A percentile compares a stretch with the other conserved stretches of the same genome.
These are phyloP conservation scores for Cuculus canorus DNA, from an alignment of 2,797 vertebrate genomes.

Conservation along the genomic window DNA sequence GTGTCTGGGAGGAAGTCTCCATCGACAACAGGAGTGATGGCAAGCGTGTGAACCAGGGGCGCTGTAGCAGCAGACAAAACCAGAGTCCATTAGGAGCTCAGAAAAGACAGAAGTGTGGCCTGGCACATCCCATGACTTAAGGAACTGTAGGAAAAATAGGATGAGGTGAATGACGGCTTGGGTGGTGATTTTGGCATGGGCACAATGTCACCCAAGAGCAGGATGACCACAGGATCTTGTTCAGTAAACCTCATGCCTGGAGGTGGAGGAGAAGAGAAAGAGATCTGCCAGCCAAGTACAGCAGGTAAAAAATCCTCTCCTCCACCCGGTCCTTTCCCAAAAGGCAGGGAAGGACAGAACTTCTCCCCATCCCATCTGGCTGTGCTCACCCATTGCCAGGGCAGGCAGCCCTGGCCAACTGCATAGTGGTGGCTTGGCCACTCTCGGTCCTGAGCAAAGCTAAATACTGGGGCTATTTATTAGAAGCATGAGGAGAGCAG, in stretches of 20 bases:
- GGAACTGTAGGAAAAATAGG: not conserved
- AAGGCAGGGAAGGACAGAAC: not conserved
- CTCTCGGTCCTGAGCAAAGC: not conserved
- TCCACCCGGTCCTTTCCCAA: not conserved
- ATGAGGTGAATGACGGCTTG: not conserved
- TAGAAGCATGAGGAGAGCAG: not conserved
- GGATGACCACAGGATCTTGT: not conserved
- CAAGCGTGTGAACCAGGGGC: constrained; percentile 80
- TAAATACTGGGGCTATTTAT: not conserved
- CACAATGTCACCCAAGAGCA: not conserved
- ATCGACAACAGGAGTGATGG: constrained; percentile 84
- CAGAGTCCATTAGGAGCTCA: not conserved
- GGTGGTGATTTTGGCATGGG: not conserved
- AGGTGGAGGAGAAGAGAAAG: not conserved
- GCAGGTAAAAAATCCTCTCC: not conserved
- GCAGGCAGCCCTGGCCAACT: not conserved
- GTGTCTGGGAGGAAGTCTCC: constrained; percentile 90
- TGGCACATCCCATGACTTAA: not conserved
- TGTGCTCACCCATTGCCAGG: not conserved
- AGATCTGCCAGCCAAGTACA: not conserved
- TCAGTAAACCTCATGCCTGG: not conserved
- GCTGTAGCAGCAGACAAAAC: constrained; percentile 67
- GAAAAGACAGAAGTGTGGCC: not conserved
- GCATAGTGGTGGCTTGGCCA: not conserved
- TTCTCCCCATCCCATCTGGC: not conserved